phyloP scores from a whole-genome alignment of 2,888 invertebrate genomes.

The Agyllia agylla region DNA sequence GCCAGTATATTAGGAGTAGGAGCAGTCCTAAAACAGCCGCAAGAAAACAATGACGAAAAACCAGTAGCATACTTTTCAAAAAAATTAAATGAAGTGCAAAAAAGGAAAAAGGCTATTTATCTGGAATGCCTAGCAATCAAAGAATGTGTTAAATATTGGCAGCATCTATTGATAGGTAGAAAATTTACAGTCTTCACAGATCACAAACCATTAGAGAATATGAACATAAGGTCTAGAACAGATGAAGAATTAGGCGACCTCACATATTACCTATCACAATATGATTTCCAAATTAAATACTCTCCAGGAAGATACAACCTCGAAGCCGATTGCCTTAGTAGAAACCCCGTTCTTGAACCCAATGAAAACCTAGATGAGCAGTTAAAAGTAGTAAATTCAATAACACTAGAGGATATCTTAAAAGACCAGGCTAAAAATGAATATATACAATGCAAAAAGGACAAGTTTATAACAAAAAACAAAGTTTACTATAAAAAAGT shows the following conservation, averaged over 20 bases:
- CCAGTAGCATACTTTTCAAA: too few species aligned
- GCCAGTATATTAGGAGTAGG: conserved; percentile 37
- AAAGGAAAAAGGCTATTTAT: too few species aligned
- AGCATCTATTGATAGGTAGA: conserved; percentile 67
- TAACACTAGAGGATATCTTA: not conserved
- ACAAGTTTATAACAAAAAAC: not conserved
- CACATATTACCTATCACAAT: conserved; percentile 75
- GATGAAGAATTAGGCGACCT: conserved; percentile 50
- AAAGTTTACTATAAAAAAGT: conserved; percentile 17
- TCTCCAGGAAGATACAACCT: conserved; percentile 30
- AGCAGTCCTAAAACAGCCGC: conserved; percentile 35
- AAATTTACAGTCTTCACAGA: conserved; percentile 62
- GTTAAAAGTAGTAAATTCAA: conserved; percentile 6
- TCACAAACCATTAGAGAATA: conserved; percentile 60
- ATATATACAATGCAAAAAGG: not conserved
- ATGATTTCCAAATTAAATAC: conserved; percentile 63
- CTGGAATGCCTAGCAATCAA: too few species aligned
- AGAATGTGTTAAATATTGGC: conserved; percentile 76
- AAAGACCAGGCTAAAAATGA: not conserved
- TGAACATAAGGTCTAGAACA: conserved; percentile 29
- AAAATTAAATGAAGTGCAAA: too few species aligned
- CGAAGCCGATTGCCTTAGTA: not conserved
- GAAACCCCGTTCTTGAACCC: conserved; percentile 24
- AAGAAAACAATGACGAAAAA: not conserved
- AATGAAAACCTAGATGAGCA: not conserved